A percentile compares a stretch with the other conserved stretches of the same genome.
Evolutionary conservation across 2,888 invertebrate genomes (phyloP).

Genomic region (Esperia sulphurella): DNA sequence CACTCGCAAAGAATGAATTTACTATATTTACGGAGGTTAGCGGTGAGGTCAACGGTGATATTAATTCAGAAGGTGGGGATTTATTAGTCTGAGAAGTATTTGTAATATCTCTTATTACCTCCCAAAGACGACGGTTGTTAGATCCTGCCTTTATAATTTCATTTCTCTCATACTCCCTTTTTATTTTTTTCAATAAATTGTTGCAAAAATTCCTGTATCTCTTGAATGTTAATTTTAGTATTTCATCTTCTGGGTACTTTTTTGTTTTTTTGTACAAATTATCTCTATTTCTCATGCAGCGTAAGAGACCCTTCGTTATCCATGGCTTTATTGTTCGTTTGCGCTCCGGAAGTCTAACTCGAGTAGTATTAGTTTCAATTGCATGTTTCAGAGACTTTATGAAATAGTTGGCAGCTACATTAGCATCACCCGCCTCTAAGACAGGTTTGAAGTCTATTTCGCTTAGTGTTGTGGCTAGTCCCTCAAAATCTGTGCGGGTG

Average conservation of each 20-base stretch:
- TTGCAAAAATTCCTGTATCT: slow-evolving; percentile 4
- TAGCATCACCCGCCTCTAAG: not conserved
- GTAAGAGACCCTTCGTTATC: slow-evolving; percentile 1
- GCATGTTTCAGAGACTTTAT: not conserved
- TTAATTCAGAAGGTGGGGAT: not conserved
- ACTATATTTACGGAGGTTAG: slow-evolving; percentile 1
- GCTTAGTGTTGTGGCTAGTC: not conserved
- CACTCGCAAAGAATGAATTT: slow-evolving; percentile 8
- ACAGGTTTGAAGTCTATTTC: not conserved
- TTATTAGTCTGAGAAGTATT: not conserved
- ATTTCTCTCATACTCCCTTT: slow-evolving; percentile 9
- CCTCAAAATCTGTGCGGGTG: not conserved
- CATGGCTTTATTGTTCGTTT: not conserved
- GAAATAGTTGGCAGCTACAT: not conserved
- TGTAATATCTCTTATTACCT: slow-evolving; percentile 9
- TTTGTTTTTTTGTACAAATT: slow-evolving; percentile 12
- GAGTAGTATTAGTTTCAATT: not conserved
- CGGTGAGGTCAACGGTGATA: not conserved
- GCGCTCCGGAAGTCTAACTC: not conserved
- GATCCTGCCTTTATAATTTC: slow-evolving; percentile 9
- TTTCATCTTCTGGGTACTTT: slow-evolving; percentile 7
- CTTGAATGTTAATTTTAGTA: slow-evolving; percentile 7
- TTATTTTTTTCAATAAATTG: slow-evolving; percentile 8
- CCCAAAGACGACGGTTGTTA: slow-evolving; percentile 10
- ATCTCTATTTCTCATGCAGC: slow-evolving; percentile 12